A percentile compares a stretch with the other conserved stretches of the same genome.
These are phyloP conservation scores for Salmo trutta DNA, from an alignment of 2,797 vertebrate species.

Conservation along the genomic window DNA sequence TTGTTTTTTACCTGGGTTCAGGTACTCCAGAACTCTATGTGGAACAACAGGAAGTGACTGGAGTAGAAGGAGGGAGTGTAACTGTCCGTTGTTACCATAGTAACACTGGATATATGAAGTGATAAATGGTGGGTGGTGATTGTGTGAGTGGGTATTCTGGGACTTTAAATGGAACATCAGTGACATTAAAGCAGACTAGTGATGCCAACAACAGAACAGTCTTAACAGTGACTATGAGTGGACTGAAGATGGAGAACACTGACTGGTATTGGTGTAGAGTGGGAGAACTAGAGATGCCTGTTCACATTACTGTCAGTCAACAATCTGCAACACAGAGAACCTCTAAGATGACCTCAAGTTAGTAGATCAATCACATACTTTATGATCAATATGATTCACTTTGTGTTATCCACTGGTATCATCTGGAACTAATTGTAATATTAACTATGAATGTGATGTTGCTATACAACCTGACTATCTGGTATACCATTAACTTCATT, in stretches of 20 bases:
- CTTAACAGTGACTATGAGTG: conserved; percentile 22
- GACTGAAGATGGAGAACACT: conserved; percentile 18
- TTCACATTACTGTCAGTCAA: conserved; percentile 27
- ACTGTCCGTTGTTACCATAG: conserved; percentile 13
- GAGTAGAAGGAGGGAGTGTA: background rate
- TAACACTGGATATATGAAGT: background rate
- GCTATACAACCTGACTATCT: too few species aligned
- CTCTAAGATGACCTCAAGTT: too few species aligned
- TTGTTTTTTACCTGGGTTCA: background rate
- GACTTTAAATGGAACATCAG: conserved; percentile 3
- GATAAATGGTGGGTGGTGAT: conserved; percentile 25
- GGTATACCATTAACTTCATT: too few species aligned
- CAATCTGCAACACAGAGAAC: background rate
- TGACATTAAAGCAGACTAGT: background rate
- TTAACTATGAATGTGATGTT: too few species aligned
- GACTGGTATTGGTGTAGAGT: conserved; percentile 40
- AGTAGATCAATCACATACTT: too few species aligned
- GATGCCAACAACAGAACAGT: background rate
- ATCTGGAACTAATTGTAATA: too few species aligned
- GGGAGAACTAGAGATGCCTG: conserved; percentile 30
- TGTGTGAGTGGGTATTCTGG: conserved; percentile 4
- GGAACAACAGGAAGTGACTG: conserved; percentile 13
- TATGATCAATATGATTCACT: too few species aligned
- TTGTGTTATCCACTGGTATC: too few species aligned
- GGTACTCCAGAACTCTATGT: conserved; percentile 23